phyloP scores from a whole-genome alignment of 2,888 invertebrate genomes.

The Drosophila nr. perissopoda region DNA sequence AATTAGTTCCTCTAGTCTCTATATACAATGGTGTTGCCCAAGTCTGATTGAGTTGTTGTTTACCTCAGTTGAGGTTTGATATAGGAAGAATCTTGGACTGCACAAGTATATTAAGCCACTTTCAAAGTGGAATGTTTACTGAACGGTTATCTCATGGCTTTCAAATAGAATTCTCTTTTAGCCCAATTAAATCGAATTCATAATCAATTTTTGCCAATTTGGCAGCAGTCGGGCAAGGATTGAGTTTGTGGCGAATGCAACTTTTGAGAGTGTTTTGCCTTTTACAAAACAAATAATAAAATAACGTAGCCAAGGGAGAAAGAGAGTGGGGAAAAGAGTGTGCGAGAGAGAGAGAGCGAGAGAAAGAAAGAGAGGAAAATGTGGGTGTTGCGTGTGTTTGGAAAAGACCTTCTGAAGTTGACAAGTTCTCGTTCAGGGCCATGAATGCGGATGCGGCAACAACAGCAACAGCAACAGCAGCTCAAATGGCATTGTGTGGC shows the following conservation, averaged over 20 bases:
- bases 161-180: neutral
- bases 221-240: neutral
- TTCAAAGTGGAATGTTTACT: neutral
- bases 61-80: neutral
- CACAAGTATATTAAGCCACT: neutral
- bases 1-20: neutral
- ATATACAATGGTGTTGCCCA: neutral
- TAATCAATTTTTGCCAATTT: conserved; percentile 3
- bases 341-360: neutral
- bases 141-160: neutral
- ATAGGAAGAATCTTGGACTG: accelerated
- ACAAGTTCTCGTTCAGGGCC: conserved; percentile 71
- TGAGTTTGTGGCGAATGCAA: neutral
- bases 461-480: conserved; percentile 25
- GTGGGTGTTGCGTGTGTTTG: neutral
- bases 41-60: neutral
- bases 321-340: neutral
- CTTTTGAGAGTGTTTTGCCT: neutral
- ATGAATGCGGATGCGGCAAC: conserved; percentile 48
- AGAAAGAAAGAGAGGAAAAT: too few species aligned
- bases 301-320: neutral
- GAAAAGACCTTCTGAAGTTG: conserved; percentile 55
- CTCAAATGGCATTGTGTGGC: conserved; percentile 41
- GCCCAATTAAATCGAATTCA: conserved; percentile 5
- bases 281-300: conserved; percentile 4